phyloP scores from a whole-genome alignment of 2,797 vertebrate genomes.

The Artibeus jamaicensis region DNA sequence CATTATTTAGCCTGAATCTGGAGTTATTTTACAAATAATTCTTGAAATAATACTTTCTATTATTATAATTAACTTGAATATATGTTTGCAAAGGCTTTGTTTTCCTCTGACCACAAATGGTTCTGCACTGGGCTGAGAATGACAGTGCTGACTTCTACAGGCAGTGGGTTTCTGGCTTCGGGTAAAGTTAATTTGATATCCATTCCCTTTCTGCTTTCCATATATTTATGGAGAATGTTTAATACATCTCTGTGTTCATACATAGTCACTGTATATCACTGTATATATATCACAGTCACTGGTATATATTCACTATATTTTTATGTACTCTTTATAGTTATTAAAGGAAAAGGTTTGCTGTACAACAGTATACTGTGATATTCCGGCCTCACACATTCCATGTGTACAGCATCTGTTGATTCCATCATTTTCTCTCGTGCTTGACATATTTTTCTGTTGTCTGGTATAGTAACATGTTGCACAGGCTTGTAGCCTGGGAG shows the following conservation, averaged over 20 bases:
- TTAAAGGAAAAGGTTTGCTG: not conserved
- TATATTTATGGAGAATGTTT: not conserved
- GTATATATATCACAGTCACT: not conserved
- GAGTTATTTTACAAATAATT: conserved; percentile 22
- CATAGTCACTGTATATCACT: not conserved
- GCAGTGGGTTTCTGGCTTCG: not conserved
- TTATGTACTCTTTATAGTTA: not conserved
- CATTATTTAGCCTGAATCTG: not conserved
- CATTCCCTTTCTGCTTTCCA: not conserved
- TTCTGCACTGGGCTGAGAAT: not conserved
- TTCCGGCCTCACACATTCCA: not conserved
- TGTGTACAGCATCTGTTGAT: not conserved
- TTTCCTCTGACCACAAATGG: not conserved
- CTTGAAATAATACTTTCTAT: not conserved
- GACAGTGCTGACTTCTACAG: not conserved
- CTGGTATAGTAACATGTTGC: not conserved
- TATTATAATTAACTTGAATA: not conserved
- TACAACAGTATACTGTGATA: not conserved
- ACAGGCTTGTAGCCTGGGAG: not conserved
- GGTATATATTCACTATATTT: not conserved
- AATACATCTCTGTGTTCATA: not conserved
- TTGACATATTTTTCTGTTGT: not conserved
- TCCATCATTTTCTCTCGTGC: not conserved
- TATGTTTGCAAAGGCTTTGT: not conserved
- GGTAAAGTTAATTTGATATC: not conserved